Evolutionary conservation across 1,140 invertebrate species (phyloP).

Genomic region (Brachionus paranguensis): DNA sequence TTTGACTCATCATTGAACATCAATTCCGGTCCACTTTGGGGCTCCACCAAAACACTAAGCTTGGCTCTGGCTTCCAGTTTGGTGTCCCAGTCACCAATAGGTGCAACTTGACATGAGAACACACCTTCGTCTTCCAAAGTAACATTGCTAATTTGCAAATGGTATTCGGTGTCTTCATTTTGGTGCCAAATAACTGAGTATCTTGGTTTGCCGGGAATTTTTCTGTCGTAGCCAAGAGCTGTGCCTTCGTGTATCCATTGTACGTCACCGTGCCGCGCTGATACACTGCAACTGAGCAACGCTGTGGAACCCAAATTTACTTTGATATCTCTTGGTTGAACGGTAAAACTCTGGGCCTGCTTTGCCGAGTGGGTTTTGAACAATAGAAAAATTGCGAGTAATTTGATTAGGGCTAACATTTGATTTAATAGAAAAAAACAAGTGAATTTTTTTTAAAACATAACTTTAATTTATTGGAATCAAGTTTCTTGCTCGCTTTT

Average conservation of each 20-base stretch:
- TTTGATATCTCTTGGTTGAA: slow-evolving; percentile 9
- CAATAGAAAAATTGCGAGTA: background rate
- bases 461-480: background rate
- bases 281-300: slow-evolving; percentile 4
- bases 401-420: slow-evolving; percentile 9
- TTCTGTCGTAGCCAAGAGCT: slow-evolving; percentile 30
- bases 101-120: slow-evolving; percentile 38
- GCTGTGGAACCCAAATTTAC: slow-evolving; percentile 8
- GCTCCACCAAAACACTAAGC: slow-evolving; percentile 27
- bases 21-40: slow-evolving; percentile 2
- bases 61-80: slow-evolving; percentile 28
- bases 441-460: background rate
- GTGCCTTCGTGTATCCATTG: slow-evolving; percentile 39
- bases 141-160: slow-evolving; percentile 25
- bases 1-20: slow-evolving; percentile 40
- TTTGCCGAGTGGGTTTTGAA: background rate
- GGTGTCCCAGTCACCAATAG: slow-evolving; percentile 38
- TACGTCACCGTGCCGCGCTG: slow-evolving; percentile 10
- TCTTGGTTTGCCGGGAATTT: slow-evolving; percentile 18
- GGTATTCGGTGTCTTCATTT: slow-evolving; percentile 33
- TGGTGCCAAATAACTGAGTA: slow-evolving; percentile 24
- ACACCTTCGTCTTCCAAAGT: slow-evolving; percentile 28
- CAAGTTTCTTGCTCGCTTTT: background rate
- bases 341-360: background rate
- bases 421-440: slow-evolving; percentile 5